A percentile compares a stretch with the other conserved stretches of the same genome.
Evolutionary conservation across 2,113 vertebrate species (phyloP).

Genomic region (Reinhardtius hippoglossoides): DNA sequence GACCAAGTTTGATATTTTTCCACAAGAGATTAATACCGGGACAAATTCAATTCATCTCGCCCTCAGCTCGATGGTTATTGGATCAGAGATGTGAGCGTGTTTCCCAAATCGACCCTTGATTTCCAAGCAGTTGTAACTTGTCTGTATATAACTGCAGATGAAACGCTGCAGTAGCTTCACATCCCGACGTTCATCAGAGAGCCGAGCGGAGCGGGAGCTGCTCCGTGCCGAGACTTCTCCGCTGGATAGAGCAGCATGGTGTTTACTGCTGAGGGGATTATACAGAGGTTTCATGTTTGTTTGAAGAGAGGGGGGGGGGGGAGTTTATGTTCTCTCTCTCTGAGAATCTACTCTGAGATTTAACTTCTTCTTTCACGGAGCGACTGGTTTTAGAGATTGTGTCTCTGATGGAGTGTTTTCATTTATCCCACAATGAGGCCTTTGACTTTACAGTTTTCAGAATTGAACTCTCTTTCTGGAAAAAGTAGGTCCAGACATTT

Average conservation of each 20-base stretch:
- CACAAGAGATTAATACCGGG: background rate
- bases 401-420: too few species aligned
- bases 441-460: too few species aligned
- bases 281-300: slow-evolving; percentile 30
- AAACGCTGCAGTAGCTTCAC: background rate
- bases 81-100: background rate
- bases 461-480: too few species aligned
- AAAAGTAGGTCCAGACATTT: too few species aligned
- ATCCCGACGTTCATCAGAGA: background rate
- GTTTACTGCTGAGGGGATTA: too few species aligned
- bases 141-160: background rate
- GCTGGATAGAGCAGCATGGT: background rate
- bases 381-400: too few species aligned
- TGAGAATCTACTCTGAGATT: too few species aligned
- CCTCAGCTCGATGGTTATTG: too few species aligned
- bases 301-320: slow-evolving; percentile 8
- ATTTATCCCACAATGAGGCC: too few species aligned
- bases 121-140: background rate
- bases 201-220: background rate
- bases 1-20: too few species aligned
- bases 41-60: background rate
- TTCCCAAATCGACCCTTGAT: background rate
- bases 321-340: background rate
- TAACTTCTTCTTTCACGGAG: too few species aligned
- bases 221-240: background rate